Evolutionary conservation across 2,888 invertebrate species (phyloP), one percentile per base, ranked within the genome.

Genomic region (Drosophila macrospina): DNA sequence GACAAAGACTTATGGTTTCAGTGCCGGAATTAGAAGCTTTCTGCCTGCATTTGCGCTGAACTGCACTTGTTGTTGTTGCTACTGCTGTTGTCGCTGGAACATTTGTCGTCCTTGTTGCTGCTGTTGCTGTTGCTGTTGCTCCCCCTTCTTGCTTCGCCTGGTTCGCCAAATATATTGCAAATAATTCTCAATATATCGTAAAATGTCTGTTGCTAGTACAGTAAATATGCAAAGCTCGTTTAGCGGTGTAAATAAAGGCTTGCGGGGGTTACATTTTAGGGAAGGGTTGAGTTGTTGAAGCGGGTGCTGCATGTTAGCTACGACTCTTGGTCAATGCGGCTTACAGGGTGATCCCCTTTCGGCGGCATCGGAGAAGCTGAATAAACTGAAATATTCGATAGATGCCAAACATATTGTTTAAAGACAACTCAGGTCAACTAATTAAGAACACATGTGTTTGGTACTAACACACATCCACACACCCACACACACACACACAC

Each of bases 151-250:
- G 44, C 15, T 24, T 20, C 37, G 11, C 39, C 39, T 66, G 64
- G 54, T 74, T 65, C 62, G 74, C 78, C 80, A 89, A 89, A 88
- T 89, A 89, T 89, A 88, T 88, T 89, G 88, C 89, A 84, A 82
- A 88, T 88, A 89, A 89, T 84, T 88, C 81, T 86, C 89, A 89
- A 88, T 88, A 88, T 84, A 88, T 88, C 89, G 84, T 86, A 86
- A 80, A 89, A 88, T 88, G 88, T 88, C 89, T 88, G 87, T 73
- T 85, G 79, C 68, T 67, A 74, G 87, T 87, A 69, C 82, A 88
- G 82, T 88, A 86, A 86, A 88, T 87, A 86, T 86, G 88, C 86
- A 86, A 88, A 84, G 84, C 88, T 88, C 87, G 87, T 87, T 87
- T 84, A 87, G 83, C 86, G 73, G 77, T 69, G 82, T 75, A 81